Conservation (phyloP, 2,113 vertebrate species). For the Anser brachyrhynchus region DNA sequence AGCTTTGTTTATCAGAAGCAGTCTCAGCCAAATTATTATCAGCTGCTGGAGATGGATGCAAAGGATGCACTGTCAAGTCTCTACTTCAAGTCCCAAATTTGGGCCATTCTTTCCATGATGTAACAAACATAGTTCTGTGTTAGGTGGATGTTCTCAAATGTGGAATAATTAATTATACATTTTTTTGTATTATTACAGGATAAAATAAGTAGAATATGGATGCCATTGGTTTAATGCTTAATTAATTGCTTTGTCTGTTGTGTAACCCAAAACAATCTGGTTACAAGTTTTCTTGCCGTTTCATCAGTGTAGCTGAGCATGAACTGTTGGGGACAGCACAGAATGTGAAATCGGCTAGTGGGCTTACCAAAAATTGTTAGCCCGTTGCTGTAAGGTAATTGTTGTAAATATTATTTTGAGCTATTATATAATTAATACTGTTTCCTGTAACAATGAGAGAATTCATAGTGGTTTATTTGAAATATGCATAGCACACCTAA, state of each 20-base stretch:
- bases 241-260: background rate
- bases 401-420: background rate
- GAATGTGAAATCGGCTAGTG: background rate
- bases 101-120: slow-evolving; percentile 43
- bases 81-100: slow-evolving; percentile 33
- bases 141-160: background rate
- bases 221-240: background rate
- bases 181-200: background rate
- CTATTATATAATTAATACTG: background rate
- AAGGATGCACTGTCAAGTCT: slow-evolving; percentile 49
- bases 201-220: background rate
- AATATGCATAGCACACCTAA: background rate
- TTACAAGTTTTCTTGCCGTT: background rate
- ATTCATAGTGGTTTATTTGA: background rate
- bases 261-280: background rate
- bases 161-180: background rate
- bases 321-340: background rate
- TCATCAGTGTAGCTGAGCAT: background rate
- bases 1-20: slow-evolving; percentile 27
- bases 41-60: slow-evolving; percentile 58
- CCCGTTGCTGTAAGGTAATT: background rate
- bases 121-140: background rate
- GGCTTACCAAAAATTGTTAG: background rate
- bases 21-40: slow-evolving; percentile 56
- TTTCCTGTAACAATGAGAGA: background rate